Base-by-base conservation (phyloP, 2,888 invertebrate species). In the Xanthia icteritia region DNA sequence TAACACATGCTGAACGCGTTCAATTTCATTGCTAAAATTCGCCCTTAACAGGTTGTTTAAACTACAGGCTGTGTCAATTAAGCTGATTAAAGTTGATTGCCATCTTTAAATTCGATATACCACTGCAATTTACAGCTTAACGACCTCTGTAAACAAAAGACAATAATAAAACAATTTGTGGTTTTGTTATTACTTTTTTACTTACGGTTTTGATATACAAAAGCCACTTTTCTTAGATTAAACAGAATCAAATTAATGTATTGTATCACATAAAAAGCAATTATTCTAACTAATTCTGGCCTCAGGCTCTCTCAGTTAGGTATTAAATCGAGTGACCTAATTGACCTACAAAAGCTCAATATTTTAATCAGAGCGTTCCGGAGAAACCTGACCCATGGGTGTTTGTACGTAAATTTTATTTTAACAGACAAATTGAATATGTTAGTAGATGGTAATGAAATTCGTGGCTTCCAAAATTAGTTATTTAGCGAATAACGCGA, bases 401-500 rank as follows among this genome's bases (percentile, higher is more conserved):
- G 36, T 64, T 58, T 36, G n/a, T 80, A 69, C 13, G 58, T 68
- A 36, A 54, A 72, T 77, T 79, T 79, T 78, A 77, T 85, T 80
- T 79, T 69, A 77, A 63, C 60, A 77, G 56, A 68, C 54, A 78
- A 79, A 79, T 82, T 79, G 65, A 85, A 83, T 76, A 67, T 76
- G 64, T n/a, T 61, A 77, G 64, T 79, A 72, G 23, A 60, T 64
- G 51, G 51, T 72, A 76, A 81, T 65, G 39, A 80, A 78, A 80
- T 84, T 80, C 69, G 64, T 73, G 78, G 76, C 76, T 67, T 79
- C 73, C 69, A 63, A 87, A 85, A 85, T 86, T 82, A 82, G 79
- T 83, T 76, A 27, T 67, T 84, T 85, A 85, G 79, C 81, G 79
- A 87, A 90, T 87, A 86, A 87, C 86, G 77, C 81, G 82, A 88